Conservation (phyloP, 2,888 invertebrate genomes). For the Slavum lentiscoides region DNA sequence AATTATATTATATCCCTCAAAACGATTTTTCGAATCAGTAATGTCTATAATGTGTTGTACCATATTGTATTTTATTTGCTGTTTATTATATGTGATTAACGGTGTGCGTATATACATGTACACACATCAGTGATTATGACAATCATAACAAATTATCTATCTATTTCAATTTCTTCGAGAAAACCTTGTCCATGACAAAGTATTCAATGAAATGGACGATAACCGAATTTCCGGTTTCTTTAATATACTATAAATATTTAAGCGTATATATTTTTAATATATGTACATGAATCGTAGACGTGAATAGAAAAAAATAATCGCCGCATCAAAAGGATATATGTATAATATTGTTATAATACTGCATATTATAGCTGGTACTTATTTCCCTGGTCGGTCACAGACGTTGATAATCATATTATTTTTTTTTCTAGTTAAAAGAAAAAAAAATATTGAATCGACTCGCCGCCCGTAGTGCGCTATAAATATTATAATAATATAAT, state of each 20-base stretch:
- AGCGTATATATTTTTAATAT: background rate
- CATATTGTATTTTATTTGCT: background rate
- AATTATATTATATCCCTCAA: too few relatives aligned
- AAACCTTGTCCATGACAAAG: constrained; percentile 35
- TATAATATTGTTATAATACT: too few relatives aligned
- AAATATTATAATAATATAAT: too few relatives aligned
- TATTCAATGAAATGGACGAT: constrained; percentile 17
- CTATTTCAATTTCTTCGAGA: background rate
- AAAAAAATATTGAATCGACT: background rate
- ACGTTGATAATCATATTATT: background rate
- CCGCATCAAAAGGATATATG: background rate
- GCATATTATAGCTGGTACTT: too few relatives aligned
- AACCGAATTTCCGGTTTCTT: constrained; percentile 10
- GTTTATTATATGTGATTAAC: constrained; percentile 1
- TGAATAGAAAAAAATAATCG: background rate
- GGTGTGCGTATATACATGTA: too few relatives aligned
- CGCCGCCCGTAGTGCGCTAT: too few relatives aligned
- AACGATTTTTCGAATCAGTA: too few relatives aligned
- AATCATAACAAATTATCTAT: too few relatives aligned
- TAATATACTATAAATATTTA: constrained; percentile 6
- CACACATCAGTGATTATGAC: too few relatives aligned
- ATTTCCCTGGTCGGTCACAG: too few relatives aligned
- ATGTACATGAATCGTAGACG: too few relatives aligned
- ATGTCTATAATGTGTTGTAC: too few relatives aligned
- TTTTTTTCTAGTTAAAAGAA: constrained; percentile 4